phyloP scores from a whole-genome alignment of 1,140 invertebrate genomes.

The Ganaspis sp. region DNA sequence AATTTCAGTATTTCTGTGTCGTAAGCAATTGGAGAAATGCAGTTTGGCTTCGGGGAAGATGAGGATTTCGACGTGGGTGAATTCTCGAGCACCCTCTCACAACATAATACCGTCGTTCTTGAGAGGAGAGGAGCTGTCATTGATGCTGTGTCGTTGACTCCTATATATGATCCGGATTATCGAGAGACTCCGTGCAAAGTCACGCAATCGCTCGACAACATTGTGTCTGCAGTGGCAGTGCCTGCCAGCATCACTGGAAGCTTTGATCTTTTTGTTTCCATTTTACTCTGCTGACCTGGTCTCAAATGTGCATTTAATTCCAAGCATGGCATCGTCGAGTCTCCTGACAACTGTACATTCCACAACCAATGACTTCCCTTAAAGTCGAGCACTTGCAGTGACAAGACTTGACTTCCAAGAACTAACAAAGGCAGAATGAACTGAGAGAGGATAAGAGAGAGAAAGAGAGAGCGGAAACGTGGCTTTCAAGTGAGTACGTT shows the following conservation, averaged over 20 bases:
- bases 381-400: slow-evolving; percentile 21
- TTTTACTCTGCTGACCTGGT: neutral
- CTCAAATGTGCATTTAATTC: slow-evolving; percentile 48
- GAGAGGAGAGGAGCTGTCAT: slow-evolving; percentile 18
- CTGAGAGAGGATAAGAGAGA: slow-evolving; percentile 19
- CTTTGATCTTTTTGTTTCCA: slow-evolving; percentile 44
- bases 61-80: neutral
- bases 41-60: neutral
- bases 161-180: slow-evolving; percentile 1
- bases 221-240: neutral
- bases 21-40: slow-evolving; percentile 2
- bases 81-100: slow-evolving; percentile 15
- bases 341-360: slow-evolving; percentile 57
- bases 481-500: slow-evolving; percentile 41
- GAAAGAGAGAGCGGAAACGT: neutral
- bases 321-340: slow-evolving; percentile 32
- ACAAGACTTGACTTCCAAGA: slow-evolving; percentile 16
- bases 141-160: slow-evolving; percentile 19
- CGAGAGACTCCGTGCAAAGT: slow-evolving; percentile 9
- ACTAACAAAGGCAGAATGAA: slow-evolving; percentile 35
- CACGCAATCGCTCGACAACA: slow-evolving; percentile 1
- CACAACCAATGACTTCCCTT: slow-evolving; percentile 36
- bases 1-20: neutral
- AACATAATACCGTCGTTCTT: neutral
- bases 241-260: slow-evolving; percentile 24